Conservation (phyloP, 2,888 invertebrate genomes). For the Polyommatus icarus region DNA sequence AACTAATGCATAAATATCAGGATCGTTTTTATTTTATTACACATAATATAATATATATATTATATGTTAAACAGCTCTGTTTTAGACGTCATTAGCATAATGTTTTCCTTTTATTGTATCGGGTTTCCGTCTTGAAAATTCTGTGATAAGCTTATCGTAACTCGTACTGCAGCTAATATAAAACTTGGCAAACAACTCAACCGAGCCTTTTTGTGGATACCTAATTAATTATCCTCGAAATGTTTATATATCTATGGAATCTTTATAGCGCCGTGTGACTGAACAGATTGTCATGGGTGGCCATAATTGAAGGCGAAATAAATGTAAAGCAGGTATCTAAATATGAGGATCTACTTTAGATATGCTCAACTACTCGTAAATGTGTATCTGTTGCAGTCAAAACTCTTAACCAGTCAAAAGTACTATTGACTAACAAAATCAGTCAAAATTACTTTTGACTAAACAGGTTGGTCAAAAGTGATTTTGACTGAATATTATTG, state of each 20-base stretch:
- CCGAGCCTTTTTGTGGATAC: neutral
- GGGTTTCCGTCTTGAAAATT: conserved; percentile 19
- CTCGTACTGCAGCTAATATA: neutral
- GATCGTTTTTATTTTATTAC: conserved; percentile 35
- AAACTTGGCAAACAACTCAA: neutral
- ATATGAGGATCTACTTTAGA: neutral
- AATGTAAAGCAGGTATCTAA: neutral
- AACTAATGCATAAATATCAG: conserved; percentile 43
- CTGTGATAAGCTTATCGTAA: conserved; percentile 12
- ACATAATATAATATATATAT: conserved; percentile 31
- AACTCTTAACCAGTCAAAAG: no score
- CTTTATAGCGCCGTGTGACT: neutral
- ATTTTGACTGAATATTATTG: no score
- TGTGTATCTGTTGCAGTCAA: no score
- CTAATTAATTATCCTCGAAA: neutral
- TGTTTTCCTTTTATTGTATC: conserved; percentile 11
- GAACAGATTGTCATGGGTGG: neutral
- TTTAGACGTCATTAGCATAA: conserved; percentile 24
- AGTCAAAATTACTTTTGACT: no score
- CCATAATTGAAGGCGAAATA: neutral
- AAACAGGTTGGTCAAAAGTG: no score
- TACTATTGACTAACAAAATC: no score
- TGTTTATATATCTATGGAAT: conserved; percentile 8
- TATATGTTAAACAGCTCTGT: conserved; percentile 25
- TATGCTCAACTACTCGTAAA: neutral